Base-by-base conservation (phyloP, 2,113 vertebrate species). In the Amia ocellicauda region DNA sequence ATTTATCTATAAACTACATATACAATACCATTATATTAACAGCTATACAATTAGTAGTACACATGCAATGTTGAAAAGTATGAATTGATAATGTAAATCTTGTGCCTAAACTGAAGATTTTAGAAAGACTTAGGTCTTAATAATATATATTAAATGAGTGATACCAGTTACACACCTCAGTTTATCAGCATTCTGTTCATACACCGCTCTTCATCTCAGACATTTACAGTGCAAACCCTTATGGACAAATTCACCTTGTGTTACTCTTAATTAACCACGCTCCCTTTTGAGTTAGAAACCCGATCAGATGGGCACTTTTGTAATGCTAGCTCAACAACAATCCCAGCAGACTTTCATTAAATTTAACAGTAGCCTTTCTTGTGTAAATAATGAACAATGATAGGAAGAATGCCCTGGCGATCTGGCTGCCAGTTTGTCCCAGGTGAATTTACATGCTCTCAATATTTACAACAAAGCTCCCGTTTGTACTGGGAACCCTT, bases 401-500 rank as follows among this genome's bases (percentile, higher is more conserved):
- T 11, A 27, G 14, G 7, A 13, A 63, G 36, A 52, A 23, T 4
- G 24, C 22, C 49, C 11, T 23, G 28, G 13, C 36, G 5, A 11
- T 11, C 31, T 36, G 31, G 31, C 31, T 5, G 26, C 20, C 45
- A 49, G 43, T 14, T 43, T 56, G 20, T 29, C 27, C 26, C 43
- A 65, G 28, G 28, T 26, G 49, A 14, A 51, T n/a, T 26, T n/a
- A 24, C 26, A 24, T 27, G 41, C 22, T 11, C 52, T 42, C 22
- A 43, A 22, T 2, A 27, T 11, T 54, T 24, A 47, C 19, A 27
- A 65, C 55, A 58, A 65, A 45, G 43, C 9, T 49, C 27, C 45
- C 16, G 27, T 7, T 58, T 65, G 43, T 64, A 31, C 41, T 17
- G 8, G 17, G n/a, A 49, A 10, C 40, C 54, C 27, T 64, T 57